Percentiles rank a stretch among this genome's conserved stretches.
Evolutionary conservation across 2,797 vertebrate genomes (phyloP).

Genomic region (Nyctibius grandis): DNA sequence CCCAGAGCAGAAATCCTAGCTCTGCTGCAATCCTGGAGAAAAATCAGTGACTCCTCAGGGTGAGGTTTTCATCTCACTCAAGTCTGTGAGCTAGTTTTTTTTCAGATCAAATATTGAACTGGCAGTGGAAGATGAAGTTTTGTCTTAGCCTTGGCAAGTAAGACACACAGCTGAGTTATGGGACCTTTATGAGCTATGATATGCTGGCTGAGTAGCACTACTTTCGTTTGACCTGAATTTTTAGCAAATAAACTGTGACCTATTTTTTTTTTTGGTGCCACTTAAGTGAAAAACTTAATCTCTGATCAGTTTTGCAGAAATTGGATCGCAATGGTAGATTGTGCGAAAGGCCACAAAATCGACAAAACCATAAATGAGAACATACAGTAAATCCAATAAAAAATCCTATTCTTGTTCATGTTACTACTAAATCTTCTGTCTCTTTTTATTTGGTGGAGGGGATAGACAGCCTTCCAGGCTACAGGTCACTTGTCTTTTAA

Average conservation of each 20-base stretch:
- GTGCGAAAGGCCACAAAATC: background rate
- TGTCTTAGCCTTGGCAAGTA: background rate
- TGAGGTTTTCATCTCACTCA: background rate
- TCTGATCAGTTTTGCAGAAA: constrained; percentile 33
- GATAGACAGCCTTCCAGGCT: background rate
- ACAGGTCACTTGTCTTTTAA: constrained; percentile 2
- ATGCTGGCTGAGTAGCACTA: background rate
- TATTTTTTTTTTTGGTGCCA: background rate
- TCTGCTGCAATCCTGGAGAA: background rate
- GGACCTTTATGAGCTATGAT: background rate
- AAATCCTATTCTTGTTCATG: background rate
- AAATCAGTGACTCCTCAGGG: background rate
- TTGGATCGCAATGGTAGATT: background rate
- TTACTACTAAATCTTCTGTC: background rate
- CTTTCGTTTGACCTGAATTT: background rate
- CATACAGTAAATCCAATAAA: constrained; percentile 2
- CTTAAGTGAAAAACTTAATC: constrained; percentile 26
- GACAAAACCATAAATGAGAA: constrained; percentile 27
- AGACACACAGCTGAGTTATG: background rate
- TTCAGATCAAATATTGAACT: background rate
- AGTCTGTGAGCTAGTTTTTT: background rate
- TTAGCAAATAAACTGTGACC: background rate
- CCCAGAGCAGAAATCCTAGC: background rate
- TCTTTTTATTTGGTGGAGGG: constrained; percentile 6
- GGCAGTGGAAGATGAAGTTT: background rate